Percentiles rank a stretch among this genome's conserved stretches.
Conservation (phyloP, 2,113 vertebrate genomes). For the Tauraco erythrolophus region DNA sequence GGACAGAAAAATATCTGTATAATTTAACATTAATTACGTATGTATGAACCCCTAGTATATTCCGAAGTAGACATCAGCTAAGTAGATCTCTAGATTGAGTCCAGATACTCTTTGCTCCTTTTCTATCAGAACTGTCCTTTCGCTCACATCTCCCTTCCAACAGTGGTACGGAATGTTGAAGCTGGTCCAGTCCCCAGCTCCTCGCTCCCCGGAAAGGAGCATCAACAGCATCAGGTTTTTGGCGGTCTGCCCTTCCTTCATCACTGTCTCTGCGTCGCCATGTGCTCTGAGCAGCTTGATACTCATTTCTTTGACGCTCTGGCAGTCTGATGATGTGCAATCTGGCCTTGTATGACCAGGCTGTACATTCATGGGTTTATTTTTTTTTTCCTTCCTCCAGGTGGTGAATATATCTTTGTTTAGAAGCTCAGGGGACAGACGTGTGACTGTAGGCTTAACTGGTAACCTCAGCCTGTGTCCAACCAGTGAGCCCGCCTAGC, state of each 20-base stretch:
- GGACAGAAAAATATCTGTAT: background rate
- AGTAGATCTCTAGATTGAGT: background rate
- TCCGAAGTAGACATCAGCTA: background rate
- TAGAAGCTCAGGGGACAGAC: background rate
- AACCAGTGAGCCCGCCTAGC: background rate
- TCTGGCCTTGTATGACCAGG: background rate
- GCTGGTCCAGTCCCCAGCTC: background rate
- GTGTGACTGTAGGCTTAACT: background rate
- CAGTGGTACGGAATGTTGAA: background rate
- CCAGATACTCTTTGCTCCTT: background rate
- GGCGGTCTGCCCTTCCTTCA: background rate
- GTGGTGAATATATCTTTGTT: background rate
- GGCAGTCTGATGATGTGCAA: background rate
- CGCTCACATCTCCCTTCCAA: accelerated
- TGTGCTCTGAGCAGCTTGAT: background rate
- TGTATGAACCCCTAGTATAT: background rate
- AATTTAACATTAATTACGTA: constrained; percentile 3
- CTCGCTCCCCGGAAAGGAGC: accelerated
- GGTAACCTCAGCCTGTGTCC: background rate
- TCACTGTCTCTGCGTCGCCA: background rate
- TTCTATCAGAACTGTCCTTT: background rate
- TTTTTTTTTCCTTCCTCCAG: background rate
- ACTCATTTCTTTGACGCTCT: background rate
- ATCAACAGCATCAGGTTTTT: background rate
- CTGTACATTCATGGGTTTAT: background rate